These are phyloP conservation scores for Crypturellus tataupa DNA, from an alignment of 2,797 vertebrate genomes.

Conservation along the genomic window DNA sequence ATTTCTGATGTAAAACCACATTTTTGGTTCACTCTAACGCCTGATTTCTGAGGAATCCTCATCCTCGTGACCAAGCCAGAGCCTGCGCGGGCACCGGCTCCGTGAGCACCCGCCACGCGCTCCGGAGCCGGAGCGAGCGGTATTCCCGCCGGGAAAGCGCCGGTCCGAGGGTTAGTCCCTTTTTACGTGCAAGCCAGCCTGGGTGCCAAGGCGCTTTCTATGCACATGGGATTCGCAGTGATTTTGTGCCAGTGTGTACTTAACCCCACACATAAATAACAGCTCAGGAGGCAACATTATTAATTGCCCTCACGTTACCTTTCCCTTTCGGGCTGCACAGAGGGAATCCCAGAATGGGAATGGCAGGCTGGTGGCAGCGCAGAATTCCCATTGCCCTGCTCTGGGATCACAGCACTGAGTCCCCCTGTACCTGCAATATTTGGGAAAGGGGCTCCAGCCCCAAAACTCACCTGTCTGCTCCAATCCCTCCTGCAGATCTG, in stretches of 20 bases:
- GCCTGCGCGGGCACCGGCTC: fast-evolving
- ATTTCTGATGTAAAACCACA: neutral
- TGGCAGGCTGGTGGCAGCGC: neutral
- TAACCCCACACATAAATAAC: neutral
- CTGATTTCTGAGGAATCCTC: neutral
- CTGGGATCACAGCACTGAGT: neutral
- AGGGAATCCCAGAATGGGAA: neutral
- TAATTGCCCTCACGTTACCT: slow-evolving; percentile 26
- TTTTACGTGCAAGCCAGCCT: neutral
- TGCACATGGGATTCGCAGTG: neutral
- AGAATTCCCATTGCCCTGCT: neutral
- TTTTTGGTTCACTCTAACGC: neutral
- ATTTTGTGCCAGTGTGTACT: slow-evolving; percentile 1
- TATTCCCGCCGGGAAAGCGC: neutral
- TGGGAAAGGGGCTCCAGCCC: neutral
- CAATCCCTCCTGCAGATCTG: neutral
- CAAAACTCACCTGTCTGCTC: neutral
- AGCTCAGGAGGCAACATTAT: neutral
- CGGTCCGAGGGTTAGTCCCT: neutral
- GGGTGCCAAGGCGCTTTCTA: neutral
- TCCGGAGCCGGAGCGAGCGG: fast-evolving
- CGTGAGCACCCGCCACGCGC: neutral
- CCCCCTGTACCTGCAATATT: fast-evolving
- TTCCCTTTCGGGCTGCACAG: slow-evolving; percentile 39
- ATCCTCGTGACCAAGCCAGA: neutral